Evolutionary conservation across 2,113 vertebrate genomes (phyloP).

Genomic region (Athene noctua): DNA sequence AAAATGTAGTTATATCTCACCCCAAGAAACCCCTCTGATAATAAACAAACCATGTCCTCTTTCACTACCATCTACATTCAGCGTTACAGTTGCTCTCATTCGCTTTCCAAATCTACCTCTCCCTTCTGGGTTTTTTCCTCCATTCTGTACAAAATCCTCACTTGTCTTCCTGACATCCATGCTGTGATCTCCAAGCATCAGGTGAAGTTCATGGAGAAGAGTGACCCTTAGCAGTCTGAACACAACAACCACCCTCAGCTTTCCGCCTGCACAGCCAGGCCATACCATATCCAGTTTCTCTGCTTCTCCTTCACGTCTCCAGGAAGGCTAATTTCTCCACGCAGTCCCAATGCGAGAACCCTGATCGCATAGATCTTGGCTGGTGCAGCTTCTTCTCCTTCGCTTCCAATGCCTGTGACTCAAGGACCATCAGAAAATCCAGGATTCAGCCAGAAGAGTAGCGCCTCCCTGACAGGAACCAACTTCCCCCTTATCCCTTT

Average conservation of each 20-base stretch:
- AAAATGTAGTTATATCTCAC: not conserved
- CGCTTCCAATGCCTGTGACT: not conserved
- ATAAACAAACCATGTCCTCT: not conserved
- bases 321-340: not conserved
- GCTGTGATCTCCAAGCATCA: not conserved
- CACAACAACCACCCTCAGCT: accelerated
- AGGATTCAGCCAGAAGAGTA: not conserved
- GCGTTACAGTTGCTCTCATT: not conserved
- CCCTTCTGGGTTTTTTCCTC: not conserved
- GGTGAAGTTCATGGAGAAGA: not conserved
- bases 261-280: not conserved
- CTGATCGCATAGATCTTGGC: accelerated
- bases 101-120: not conserved
- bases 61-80: not conserved
- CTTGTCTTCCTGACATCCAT: not conserved
- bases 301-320: not conserved
- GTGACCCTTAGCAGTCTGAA: accelerated
- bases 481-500: not conserved
- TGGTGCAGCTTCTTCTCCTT: not conserved
- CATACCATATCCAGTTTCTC: not conserved
- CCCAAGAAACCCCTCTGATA: not conserved
- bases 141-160: not conserved
- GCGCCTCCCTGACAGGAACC: not conserved
- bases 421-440: not conserved
- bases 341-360: not conserved